Base-by-base conservation (phyloP, 2,888 invertebrate genomes). In the Cryptocheilus praepositus region DNA sequence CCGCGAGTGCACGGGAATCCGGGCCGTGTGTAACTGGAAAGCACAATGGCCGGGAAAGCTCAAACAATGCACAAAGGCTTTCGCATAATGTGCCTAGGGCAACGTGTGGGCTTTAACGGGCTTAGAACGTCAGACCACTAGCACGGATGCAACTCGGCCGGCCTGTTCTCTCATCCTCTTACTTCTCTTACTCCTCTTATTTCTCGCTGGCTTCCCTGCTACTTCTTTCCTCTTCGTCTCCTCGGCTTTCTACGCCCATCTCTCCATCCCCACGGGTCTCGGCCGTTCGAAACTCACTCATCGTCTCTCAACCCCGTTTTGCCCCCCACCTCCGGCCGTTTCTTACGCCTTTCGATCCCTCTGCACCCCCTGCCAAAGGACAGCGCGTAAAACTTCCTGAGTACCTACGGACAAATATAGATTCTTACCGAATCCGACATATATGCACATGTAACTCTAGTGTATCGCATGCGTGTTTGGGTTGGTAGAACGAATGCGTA, bases 11-110 rank as follows among this genome's bases (percentile, higher is more conserved):
- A 18, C 15, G 53, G 22, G 53, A 53, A 53, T 21, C 45, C 16
- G 45, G 45, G 45, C 16, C 18, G 75, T 73, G 72, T 77, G 77
- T 79, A 82, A 81, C 78, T 78, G 72, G 73, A 71, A 81, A 84
- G 80, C 80, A 85, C 82, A 84, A 83, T 83, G 79, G 76, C 71
- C 79, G 78, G 80, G 81, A 84, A 85, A 83, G 82, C 81, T 82
- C 81, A 79, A 85, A 85, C 86, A 85, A 84, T 85, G 83, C 78
- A 84, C 84, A 84, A 85, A 84, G 82, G 76, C 77, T 75, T 25
- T 75, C 79, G 81, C 78, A 81, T 83, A 85, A 85, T 85, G 77
- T 67, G 79, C 83, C 81, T 60, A 70, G 75, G 73, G 81, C 78
- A 79, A 77, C 76, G 71, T 79, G 80, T 75, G 77, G 80, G 79